Evolutionary conservation across 2,888 invertebrate species (phyloP), one percentile per base, ranked within the genome.

Genomic region (Schrankia costaestrigalis): DNA sequence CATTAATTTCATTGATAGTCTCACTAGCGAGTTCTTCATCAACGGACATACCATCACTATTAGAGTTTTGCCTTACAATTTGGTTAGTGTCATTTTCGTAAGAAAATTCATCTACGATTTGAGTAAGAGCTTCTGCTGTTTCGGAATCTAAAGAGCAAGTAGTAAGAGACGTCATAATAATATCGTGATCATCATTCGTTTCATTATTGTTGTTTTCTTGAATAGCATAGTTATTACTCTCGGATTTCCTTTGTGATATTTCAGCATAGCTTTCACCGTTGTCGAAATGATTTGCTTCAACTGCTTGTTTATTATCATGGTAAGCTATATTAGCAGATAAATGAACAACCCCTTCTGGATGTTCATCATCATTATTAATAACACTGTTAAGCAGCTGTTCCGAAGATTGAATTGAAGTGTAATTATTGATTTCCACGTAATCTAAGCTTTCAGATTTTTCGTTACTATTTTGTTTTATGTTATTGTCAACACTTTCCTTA

Each of bases 81-180:
- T 11, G 6, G 8, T 31, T 18, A 11, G 39, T 44, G 13, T 44
- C 30, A 31, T 58, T 56, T 29, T 57, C 48, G 10, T 43, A 25
- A n/a, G 64, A 63, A 47, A 46, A 66, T 43, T 78, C 72, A 50
- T 71, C 71, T 27, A 86, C 60, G 3, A 82, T 51, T 70, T 85
- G 85, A 9, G 87, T 87, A 13, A 69, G 33, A 6, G 80, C 82
- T 41, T 78, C 76, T 17, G 80, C 79, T 34, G 74, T 62, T 45
- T 78, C 74, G 4, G 66, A 67, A 54, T 59, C 50, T 19, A 41
- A 51, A 30, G 44, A 46, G 17, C 35, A 44, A 3, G 41, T 40
- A 41, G 4, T 17, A 17, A 4, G 7, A 17, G 3, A 4, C 17
- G 3, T 7, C 17, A 5, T 7, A 26, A 26, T 23, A 1, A 17